phyloP scores from a whole-genome alignment of 2,888 invertebrate genomes.

The Agapetus fuscipes region DNA sequence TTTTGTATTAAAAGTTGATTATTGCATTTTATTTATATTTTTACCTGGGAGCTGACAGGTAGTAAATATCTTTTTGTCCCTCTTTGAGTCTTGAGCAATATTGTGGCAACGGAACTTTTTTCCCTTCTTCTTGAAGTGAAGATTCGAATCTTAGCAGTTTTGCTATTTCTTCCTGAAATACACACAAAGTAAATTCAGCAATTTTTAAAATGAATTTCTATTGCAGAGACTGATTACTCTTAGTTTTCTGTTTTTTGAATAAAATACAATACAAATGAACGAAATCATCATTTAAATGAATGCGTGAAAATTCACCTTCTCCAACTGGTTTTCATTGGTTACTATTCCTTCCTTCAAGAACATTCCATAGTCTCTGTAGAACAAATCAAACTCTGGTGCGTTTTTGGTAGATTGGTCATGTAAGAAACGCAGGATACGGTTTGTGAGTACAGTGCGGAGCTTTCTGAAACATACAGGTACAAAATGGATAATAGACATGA shows the following conservation, averaged over 20 bases:
- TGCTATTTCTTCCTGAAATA: constrained; percentile 73
- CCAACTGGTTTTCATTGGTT: constrained; percentile 64
- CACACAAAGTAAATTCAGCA: constrained; percentile 8
- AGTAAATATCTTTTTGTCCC: constrained; percentile 80
- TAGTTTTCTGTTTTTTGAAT: background rate
- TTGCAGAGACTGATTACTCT: background rate
- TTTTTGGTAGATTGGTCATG: constrained; percentile 79
- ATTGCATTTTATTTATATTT: too few species aligned
- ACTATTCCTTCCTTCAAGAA: constrained; percentile 96
- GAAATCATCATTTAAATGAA: constrained; percentile 1
- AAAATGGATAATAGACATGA: constrained; percentile 12
- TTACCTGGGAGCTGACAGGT: constrained; percentile 89
- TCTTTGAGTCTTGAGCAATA: constrained; percentile 70
- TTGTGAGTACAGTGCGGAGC: constrained; percentile 73
- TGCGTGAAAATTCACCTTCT: constrained; percentile 66
- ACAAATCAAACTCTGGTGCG: constrained; percentile 67
- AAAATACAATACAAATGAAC: constrained; percentile 1
- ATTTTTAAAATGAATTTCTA: constrained; percentile 1
- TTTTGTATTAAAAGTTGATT: too few species aligned
- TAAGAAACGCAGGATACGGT: constrained; percentile 73
- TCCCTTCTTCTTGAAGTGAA: constrained; percentile 61
- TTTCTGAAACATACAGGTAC: constrained; percentile 46
- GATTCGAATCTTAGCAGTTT: constrained; percentile 89
- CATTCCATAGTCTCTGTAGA: constrained; percentile 86
- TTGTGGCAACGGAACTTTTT: constrained; percentile 68